Percentiles rank a stretch among this genome's conserved stretches.
Evolutionary conservation across 2,888 invertebrate species (phyloP).

Genomic region (Mongoloraphidia duomilia): DNA sequence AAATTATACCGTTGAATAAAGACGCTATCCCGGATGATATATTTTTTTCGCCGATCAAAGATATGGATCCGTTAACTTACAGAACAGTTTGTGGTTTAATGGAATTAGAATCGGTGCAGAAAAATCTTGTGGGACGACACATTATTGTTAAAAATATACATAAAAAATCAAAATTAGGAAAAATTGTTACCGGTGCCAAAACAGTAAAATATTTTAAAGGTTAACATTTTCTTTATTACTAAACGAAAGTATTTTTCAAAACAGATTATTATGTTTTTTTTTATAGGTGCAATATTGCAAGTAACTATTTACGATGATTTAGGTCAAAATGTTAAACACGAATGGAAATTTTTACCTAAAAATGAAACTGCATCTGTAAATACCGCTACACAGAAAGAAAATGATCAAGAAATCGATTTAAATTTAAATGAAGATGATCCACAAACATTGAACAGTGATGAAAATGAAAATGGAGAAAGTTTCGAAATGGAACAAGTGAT

Average conservation of each 20-base stretch:
- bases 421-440: not conserved
- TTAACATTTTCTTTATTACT: not conserved
- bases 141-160: constrained; percentile 15
- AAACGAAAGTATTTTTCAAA: too few species aligned
- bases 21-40: constrained; percentile 3
- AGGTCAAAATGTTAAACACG: too few species aligned
- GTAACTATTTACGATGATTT: too few species aligned
- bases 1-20: not conserved
- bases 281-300: too few species aligned
- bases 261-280: too few species aligned
- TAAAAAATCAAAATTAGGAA: not conserved
- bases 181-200: not conserved
- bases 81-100: constrained; percentile 23
- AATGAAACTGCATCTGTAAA: too few species aligned
- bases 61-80: constrained; percentile 10
- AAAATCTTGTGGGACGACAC: constrained; percentile 17
- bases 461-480: not conserved
- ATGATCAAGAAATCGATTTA: not conserved
- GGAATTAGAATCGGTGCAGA: constrained; percentile 22
- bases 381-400: too few species aligned
- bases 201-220: constrained; percentile 4
- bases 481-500: not conserved
- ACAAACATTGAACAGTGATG: not conserved
- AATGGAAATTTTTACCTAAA: too few species aligned
- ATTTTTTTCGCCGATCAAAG: not conserved